phyloP scores from a whole-genome alignment of 1,140 invertebrate genomes.

The Sitobion miscanthi region DNA sequence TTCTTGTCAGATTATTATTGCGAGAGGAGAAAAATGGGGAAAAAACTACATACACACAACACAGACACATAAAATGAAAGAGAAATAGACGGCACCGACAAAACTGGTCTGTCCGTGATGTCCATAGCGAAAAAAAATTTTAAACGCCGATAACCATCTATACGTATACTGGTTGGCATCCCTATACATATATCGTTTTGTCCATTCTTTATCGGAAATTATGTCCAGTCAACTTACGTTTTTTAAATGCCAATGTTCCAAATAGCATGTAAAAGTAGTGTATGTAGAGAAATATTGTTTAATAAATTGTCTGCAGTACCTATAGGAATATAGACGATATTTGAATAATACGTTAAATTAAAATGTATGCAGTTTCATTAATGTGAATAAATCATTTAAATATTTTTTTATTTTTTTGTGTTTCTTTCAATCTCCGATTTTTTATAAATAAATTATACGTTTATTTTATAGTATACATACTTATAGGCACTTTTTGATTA shows the following conservation, averaged over 20 bases:
- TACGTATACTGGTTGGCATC: neutral
- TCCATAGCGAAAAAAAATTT: conserved; percentile 54
- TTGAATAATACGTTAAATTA: neutral
- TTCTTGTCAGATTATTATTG: conserved; percentile 57
- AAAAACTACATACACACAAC: conserved; percentile 39
- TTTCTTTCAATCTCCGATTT: neutral
- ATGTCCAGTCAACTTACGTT: conserved; percentile 27
- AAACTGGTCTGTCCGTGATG: conserved; percentile 53
- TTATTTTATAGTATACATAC: neutral
- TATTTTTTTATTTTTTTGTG: neutral
- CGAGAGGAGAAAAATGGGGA: conserved; percentile 42
- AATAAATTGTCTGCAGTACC: neutral
- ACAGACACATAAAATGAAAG: conserved; percentile 47
- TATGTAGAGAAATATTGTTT: neutral
- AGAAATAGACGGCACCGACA: conserved; percentile 52
- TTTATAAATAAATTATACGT: neutral
- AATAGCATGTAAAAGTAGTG: neutral
- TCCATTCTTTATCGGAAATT: conserved; percentile 55
- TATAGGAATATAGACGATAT: neutral
- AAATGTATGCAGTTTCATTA: neutral
- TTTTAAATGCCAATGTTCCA: conserved; percentile 44
- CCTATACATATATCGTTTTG: conserved; percentile 19
- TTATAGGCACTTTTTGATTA: neutral
- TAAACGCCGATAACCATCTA: conserved; percentile 54
- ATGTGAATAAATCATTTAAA: neutral